Evolutionary conservation across 2,113 vertebrate species (phyloP).

Genomic region (Menidia beryllina): DNA sequence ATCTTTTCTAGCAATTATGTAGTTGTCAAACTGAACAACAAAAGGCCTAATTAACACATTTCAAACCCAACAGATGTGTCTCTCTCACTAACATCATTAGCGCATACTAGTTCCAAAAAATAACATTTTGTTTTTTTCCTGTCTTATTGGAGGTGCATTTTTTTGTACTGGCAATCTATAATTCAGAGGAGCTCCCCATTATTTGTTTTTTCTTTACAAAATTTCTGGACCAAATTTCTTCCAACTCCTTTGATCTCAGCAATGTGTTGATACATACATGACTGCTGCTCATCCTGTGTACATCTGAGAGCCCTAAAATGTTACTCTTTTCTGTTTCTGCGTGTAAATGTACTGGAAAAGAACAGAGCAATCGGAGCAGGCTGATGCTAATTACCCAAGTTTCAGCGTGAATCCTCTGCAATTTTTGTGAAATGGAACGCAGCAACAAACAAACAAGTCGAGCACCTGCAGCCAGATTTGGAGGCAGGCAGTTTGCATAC

Average conservation of each 20-base stretch:
- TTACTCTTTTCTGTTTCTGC: slow-evolving; percentile 11
- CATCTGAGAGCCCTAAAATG: slow-evolving; percentile 17
- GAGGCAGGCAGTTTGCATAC: slow-evolving; percentile 45
- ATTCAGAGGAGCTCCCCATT: not conserved
- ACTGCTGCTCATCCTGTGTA: slow-evolving; percentile 20
- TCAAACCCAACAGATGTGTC: not conserved
- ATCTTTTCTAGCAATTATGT: not conserved
- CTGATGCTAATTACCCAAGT: slow-evolving; percentile 50
- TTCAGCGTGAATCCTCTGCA: slow-evolving; percentile 49
- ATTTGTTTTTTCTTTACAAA: no score
- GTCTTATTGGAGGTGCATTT: not conserved
- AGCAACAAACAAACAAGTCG: slow-evolving; percentile 45
- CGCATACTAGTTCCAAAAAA: not conserved
- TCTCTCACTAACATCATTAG: no score
- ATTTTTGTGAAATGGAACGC: slow-evolving; percentile 44
- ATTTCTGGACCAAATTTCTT: not conserved
- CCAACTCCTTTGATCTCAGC: slow-evolving; percentile 11
- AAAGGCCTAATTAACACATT: not conserved
- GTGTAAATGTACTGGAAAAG: slow-evolving; percentile 14
- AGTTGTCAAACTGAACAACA: not conserved
- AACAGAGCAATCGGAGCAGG: slow-evolving; percentile 10
- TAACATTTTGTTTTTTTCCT: not conserved
- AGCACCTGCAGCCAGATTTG: slow-evolving; percentile 43
- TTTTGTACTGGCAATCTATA: not conserved
- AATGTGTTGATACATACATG: slow-evolving; percentile 30